phyloP scores from a whole-genome alignment of 37 sponge, comb jelly and placozoan species.

The Trichoplax adhaerens region DNA sequence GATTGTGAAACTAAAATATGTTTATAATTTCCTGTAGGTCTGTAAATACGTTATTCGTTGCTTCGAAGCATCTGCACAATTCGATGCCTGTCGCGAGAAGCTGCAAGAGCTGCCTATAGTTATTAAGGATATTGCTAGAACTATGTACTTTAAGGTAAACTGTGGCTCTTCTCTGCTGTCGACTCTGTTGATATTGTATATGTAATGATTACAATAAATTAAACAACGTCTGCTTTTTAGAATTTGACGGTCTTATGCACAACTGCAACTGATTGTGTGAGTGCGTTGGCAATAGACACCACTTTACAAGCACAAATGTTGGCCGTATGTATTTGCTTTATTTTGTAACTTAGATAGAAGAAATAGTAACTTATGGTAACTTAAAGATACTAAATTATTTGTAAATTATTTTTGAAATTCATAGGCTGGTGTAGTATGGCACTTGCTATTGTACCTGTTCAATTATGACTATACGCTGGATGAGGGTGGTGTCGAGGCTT shows the following conservation, averaged over 20 bases:
- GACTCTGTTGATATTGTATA: slow-evolving; percentile 3
- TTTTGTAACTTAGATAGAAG: neutral
- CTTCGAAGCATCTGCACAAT: slow-evolving; percentile 84
- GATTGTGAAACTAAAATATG: no score
- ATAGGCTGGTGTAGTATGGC: slow-evolving; percentile 70
- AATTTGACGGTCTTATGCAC: slow-evolving; percentile 56
- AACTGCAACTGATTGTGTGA: slow-evolving; percentile 46
- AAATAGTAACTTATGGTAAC: neutral
- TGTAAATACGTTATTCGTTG: slow-evolving; percentile 76
- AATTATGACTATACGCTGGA: slow-evolving; percentile 97
- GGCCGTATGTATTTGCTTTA: slow-evolving; percentile 23
- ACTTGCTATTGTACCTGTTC: slow-evolving; percentile 70
- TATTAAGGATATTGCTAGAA: slow-evolving; percentile 68
- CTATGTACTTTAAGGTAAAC: slow-evolving; percentile 71
- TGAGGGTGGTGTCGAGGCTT: slow-evolving; percentile 87
- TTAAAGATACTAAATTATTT: no score
- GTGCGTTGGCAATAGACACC: slow-evolving; percentile 60
- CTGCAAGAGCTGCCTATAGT: slow-evolving; percentile 55
- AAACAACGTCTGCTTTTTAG: slow-evolving; percentile 10
- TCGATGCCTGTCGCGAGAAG: slow-evolving; percentile 83
- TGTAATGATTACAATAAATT: neutral
- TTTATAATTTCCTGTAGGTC: slow-evolving; percentile 15
- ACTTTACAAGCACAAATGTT: slow-evolving; percentile 82
- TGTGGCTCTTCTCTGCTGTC: neutral
- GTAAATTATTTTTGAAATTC: neutral